These are phyloP conservation scores for Miichthys miiuy DNA, from an alignment of 2,797 vertebrate genomes.

Conservation along the genomic window DNA sequence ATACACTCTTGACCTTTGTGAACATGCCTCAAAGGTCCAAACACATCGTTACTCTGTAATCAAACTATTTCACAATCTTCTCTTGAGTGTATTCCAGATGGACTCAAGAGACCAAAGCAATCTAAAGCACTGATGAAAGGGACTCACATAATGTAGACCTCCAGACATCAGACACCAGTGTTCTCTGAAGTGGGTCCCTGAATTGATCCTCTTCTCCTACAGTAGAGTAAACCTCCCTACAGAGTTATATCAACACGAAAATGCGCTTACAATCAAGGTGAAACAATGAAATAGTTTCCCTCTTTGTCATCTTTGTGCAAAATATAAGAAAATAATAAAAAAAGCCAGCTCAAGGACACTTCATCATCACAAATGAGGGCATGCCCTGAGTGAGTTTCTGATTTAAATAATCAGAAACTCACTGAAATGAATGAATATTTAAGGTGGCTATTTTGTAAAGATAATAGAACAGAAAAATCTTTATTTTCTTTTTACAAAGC, in stretches of 20 bases:
- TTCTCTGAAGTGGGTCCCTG: conserved; percentile 1
- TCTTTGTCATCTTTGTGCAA: not conserved
- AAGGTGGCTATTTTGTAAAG: not conserved
- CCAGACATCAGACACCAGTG: not conserved
- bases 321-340: not conserved
- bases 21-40: conserved; percentile 11
- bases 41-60: conserved; percentile 8
- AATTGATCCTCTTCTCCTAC: not conserved
- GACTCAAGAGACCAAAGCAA: conserved; percentile 28
- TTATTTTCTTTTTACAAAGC: not conserved
- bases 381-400: too few relatives aligned
- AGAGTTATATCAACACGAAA: not conserved
- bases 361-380: too few relatives aligned
- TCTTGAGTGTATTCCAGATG: conserved; percentile 1
- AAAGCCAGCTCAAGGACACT: not conserved
- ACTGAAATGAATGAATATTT: too few relatives aligned
- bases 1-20: conserved; percentile 34
- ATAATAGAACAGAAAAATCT: not conserved
- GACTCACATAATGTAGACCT: conserved; percentile 24
- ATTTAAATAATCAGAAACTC: too few relatives aligned
- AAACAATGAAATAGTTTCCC: not conserved
- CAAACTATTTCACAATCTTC: conserved; percentile 6
- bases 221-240: not conserved
- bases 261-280: not conserved
- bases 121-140: conserved; percentile 25